A percentile compares a stretch with the other conserved stretches of the same genome.
phyloP scores from a whole-genome alignment of 2,113 vertebrate genomes.

The Misgurnus anguillicaudatus region DNA sequence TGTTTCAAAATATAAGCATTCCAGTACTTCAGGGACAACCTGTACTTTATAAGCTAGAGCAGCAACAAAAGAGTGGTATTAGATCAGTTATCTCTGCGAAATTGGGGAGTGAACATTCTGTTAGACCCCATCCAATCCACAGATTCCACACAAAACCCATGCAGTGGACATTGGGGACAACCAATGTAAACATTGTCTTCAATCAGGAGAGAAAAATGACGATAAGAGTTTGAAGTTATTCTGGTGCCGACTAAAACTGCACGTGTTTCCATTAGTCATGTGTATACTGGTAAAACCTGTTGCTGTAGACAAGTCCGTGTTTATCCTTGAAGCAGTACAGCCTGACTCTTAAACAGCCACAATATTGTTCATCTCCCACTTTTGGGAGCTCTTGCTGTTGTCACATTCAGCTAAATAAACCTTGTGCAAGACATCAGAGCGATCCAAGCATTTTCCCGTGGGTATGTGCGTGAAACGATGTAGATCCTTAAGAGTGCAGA shows the following conservation, averaged over 20 bases:
- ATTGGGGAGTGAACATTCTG: slow-evolving; percentile 58
- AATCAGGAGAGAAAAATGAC: slow-evolving; percentile 36
- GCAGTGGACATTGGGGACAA: slow-evolving; percentile 38
- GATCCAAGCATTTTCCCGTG: slow-evolving; percentile 90
- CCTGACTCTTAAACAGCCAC: slow-evolving; percentile 84
- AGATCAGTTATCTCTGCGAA: slow-evolving; percentile 6
- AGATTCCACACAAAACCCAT: slow-evolving; percentile 75
- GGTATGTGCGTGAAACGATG: slow-evolving; percentile 87
- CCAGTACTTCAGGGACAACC: neutral
- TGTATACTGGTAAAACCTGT: slow-evolving; percentile 61
- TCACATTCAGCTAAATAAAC: slow-evolving; percentile 92
- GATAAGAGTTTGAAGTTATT: slow-evolving; percentile 24
- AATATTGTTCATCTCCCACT: slow-evolving; percentile 99
- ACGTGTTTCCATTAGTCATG: neutral
- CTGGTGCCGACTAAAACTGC: slow-evolving; percentile 20
- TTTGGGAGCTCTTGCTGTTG: slow-evolving; percentile 86
- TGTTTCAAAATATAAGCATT: slow-evolving; percentile 32
- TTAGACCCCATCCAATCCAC: slow-evolving; percentile 70
- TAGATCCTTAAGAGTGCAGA: slow-evolving; percentile 78
- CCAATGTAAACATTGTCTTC: slow-evolving; percentile 87
- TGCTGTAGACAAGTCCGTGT: slow-evolving; percentile 83
- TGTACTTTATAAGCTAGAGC: slow-evolving; percentile 21
- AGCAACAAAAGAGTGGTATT: slow-evolving; percentile 39
- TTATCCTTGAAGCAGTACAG: slow-evolving; percentile 50
- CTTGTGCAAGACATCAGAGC: slow-evolving; percentile 92